These are phyloP conservation scores for Oxycera nigricornis DNA, from an alignment of 2,888 invertebrate genomes.

Conservation along the genomic window DNA sequence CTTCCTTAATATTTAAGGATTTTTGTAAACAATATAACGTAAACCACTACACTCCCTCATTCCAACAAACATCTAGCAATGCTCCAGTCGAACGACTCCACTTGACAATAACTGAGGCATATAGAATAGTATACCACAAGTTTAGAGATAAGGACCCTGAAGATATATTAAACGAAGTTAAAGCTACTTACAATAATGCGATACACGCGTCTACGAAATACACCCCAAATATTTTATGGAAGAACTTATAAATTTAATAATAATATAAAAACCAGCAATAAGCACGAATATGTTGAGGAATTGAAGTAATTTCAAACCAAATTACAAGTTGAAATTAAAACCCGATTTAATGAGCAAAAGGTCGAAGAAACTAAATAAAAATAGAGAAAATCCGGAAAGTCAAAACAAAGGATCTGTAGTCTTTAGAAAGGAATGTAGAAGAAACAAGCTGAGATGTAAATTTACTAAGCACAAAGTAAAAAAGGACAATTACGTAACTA, in stretches of 20 bases:
- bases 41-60: constrained; percentile 40
- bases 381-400: constrained; percentile 26
- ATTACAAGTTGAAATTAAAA: constrained; percentile 40
- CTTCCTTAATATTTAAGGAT: constrained; percentile 43
- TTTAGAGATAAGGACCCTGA: constrained; percentile 36
- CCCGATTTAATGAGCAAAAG: constrained; percentile 16
- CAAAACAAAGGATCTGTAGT: not conserved
- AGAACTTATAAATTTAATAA: too few species aligned
- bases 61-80: constrained; percentile 44
- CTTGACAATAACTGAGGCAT: constrained; percentile 45
- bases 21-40: constrained; percentile 38
- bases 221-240: constrained; percentile 40
- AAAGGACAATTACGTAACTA: not conserved
- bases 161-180: constrained; percentile 44
- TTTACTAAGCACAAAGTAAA: constrained; percentile 1
- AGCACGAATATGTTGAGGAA: constrained; percentile 38
- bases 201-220: constrained; percentile 41
- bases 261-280: constrained; percentile 20
- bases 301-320: constrained; percentile 37
- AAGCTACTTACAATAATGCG: constrained; percentile 40
- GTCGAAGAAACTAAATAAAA: constrained; percentile 22
- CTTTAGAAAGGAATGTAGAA: constrained; percentile 4
- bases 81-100: constrained; percentile 45
- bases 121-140: constrained; percentile 40
- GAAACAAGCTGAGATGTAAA: constrained; percentile 8